Conservation (phyloP, 2,113 vertebrate genomes). For the Brachyhypopomus occidentalis region DNA sequence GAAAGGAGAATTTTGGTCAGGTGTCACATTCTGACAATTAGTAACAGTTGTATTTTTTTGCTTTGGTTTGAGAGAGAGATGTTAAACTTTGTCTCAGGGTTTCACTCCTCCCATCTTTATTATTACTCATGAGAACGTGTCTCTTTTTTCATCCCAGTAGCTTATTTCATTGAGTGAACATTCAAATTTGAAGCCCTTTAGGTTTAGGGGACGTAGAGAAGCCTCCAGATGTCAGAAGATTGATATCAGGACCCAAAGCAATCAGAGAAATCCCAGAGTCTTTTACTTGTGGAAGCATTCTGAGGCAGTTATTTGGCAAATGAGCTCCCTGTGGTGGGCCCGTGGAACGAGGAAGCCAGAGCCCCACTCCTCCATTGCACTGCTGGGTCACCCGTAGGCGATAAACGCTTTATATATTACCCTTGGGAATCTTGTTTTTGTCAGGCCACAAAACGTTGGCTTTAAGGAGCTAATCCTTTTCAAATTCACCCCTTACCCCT, state of each 20-base stretch:
- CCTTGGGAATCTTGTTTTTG: constrained; percentile 22
- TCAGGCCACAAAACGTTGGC: constrained; percentile 17
- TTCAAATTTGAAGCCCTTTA: background rate
- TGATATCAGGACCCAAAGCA: constrained; percentile 4
- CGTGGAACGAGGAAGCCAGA: background rate
- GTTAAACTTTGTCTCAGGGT: background rate
- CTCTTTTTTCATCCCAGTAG: background rate
- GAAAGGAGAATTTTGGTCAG: constrained; percentile 7
- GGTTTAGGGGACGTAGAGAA: background rate
- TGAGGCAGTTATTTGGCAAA: background rate
- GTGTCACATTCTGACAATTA: constrained; percentile 29
- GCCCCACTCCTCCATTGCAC: background rate
- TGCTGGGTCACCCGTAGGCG: background rate
- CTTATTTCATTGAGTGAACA: background rate
- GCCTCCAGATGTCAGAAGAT: background rate
- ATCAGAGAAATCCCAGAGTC: background rate
- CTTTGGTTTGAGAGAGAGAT: background rate
- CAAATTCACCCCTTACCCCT: constrained; percentile 12
- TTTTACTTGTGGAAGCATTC: constrained; percentile 1
- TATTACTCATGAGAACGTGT: background rate
- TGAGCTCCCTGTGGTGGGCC: background rate
- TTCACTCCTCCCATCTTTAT: background rate
- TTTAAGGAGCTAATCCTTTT: constrained; percentile 31
- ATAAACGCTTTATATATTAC: constrained; percentile 27
- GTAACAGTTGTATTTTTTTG: constrained; percentile 11